Base-by-base conservation (phyloP, 2,888 invertebrate species). In the Dryobota labecula region DNA sequence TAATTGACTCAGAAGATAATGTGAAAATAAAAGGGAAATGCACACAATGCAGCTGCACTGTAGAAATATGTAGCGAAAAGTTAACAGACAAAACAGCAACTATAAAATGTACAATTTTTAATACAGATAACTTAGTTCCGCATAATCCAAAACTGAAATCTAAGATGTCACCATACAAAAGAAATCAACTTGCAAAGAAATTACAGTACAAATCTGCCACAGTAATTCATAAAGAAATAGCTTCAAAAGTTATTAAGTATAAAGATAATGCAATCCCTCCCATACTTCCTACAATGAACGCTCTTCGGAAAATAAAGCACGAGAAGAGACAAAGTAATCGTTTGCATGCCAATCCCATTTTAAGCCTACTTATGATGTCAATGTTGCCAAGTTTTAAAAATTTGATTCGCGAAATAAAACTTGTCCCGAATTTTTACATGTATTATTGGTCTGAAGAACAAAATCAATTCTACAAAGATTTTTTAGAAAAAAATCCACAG, bases 171-270 rank as follows among this genome's bases (percentile, higher is more conserved):
- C 71, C 71, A 45, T 72, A 72, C 71, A 67, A 72, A 72, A 66
- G 71, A 66, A 45, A 54, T 45, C 33, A 72, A 72, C 45, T n/a
- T n/a, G n/a, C n/a, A n/a, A n/a, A n/a, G n/a, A 72, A 61, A 67
- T 61, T 71, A 33, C 71, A 70, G 30, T 70, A 70, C 30, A 70
- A 70, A 51, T 30, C 70, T 47, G 70, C 70, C 47, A 53, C 65
- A 62, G 66, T 72, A 30, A 30, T 72, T 45, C 71, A 72, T 27
- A 71, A 71, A 71, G 66, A 66, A 71, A 66, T 71, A 53, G 71
- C 71, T 66, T 66, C 63, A 43, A 47, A 38, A 63, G 62, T 70
- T 33, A 70, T 70, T 30, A 70, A 70, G 18, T n/a, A 70, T 63
- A 20, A 63, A 38, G 49, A 63, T 49, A 56, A 36, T 63, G 57